Percentiles rank a stretch among this genome's conserved stretches.
Conservation (phyloP, 2,888 invertebrate genomes). For the Philereme vetulata region DNA sequence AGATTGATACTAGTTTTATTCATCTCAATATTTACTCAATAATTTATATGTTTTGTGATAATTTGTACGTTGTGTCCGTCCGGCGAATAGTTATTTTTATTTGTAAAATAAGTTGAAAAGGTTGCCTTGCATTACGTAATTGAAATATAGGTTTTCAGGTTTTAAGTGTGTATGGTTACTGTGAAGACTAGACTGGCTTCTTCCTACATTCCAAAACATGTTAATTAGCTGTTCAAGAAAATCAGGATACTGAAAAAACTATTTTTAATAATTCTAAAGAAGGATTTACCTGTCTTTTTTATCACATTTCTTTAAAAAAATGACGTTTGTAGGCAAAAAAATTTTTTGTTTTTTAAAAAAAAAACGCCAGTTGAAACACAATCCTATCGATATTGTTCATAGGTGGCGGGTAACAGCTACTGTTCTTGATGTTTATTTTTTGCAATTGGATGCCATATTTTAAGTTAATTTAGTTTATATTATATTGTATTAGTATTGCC, state of each 20-base stretch:
- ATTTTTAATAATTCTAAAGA: no score
- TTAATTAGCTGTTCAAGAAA: not conserved
- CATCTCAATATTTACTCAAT: slow-evolving; percentile 19
- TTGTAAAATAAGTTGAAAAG: slow-evolving; percentile 43
- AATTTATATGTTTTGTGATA: slow-evolving; percentile 62
- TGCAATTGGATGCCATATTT: slow-evolving; percentile 73
- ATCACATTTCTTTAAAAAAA: no score
- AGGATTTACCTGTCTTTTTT: no score
- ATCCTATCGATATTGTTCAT: not conserved
- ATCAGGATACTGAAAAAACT: no score
- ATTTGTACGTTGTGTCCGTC: slow-evolving; percentile 61
- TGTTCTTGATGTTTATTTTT: slow-evolving; percentile 32
- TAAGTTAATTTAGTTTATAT: slow-evolving; percentile 48
- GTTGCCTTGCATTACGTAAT: slow-evolving; percentile 80
- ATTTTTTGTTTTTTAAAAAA: not conserved
- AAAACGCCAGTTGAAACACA: slow-evolving; percentile 1
- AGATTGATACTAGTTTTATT: slow-evolving; percentile 9
- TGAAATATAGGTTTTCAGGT: slow-evolving; percentile 31
- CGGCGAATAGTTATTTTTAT: slow-evolving; percentile 37
- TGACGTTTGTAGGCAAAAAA: not conserved
- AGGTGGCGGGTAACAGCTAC: slow-evolving; percentile 64
- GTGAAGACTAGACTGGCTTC: slow-evolving; percentile 12
- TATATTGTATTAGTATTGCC: slow-evolving; percentile 47
- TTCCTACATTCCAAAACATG: not conserved
- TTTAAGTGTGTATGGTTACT: slow-evolving; percentile 13